Conservation (phyloP, 2,797 vertebrate species). For the Liasis olivaceus region DNA sequence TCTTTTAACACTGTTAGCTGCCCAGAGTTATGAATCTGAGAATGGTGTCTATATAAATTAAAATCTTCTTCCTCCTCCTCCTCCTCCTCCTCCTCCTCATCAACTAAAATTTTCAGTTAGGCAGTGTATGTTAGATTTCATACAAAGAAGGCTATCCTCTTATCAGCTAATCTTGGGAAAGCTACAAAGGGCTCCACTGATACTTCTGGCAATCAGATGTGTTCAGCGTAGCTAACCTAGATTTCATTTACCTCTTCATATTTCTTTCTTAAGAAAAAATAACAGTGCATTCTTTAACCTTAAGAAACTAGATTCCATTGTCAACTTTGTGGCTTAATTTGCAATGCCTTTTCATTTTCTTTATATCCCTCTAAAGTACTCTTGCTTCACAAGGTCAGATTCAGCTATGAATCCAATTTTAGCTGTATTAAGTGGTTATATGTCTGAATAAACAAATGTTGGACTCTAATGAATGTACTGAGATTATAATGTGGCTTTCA, state of each 20-base stretch:
- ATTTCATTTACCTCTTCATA: neutral
- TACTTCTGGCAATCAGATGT: constrained; percentile 21
- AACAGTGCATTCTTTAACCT: constrained; percentile 3
- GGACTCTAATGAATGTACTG: neutral
- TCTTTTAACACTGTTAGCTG: neutral
- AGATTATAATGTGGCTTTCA: constrained; percentile 5
- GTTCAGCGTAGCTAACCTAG: neutral
- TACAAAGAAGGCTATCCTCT: neutral
- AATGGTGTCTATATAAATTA: neutral
- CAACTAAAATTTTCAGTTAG: neutral
- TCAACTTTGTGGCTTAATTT: constrained; percentile 12
- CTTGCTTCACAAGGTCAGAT: constrained; percentile 11
- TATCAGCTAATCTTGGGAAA: constrained; percentile 24
- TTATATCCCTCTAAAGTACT: neutral
- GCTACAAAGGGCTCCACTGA: constrained; percentile 29
- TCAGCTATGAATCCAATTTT: constrained; percentile 9
- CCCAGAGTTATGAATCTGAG: neutral
- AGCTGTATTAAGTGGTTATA: constrained; percentile 13
- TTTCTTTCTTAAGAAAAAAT: constrained; percentile 11
- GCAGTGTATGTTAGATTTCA: neutral
- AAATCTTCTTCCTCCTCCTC: neutral
- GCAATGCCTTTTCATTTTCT: neutral
- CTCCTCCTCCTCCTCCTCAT: neutral
- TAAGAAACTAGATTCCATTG: constrained; percentile 5
- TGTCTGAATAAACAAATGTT: neutral